A percentile compares a stretch with the other conserved stretches of the same genome.
Evolutionary conservation across 2,888 invertebrate species (phyloP).

Genomic region (Epinotia ramella): DNA sequence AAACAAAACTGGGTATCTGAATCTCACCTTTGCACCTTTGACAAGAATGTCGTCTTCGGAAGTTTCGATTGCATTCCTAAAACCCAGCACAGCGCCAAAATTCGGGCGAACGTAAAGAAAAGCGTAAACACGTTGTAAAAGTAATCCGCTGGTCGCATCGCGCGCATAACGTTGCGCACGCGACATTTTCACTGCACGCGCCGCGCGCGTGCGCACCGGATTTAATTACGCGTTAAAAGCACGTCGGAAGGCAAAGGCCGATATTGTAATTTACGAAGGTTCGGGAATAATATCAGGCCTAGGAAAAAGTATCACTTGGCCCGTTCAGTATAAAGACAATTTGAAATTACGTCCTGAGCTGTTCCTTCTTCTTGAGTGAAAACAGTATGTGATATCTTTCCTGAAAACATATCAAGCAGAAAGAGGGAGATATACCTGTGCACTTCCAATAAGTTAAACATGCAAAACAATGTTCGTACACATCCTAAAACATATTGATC

Average conservation of each 20-base stretch:
- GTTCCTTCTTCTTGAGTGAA: too few relatives aligned
- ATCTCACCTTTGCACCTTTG: too few relatives aligned
- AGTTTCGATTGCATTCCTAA: background rate
- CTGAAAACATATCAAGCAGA: too few relatives aligned
- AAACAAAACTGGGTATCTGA: too few relatives aligned
- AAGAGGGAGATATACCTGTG: too few relatives aligned
- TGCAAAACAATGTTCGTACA: too few relatives aligned
- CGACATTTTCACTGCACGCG: slow-evolving; percentile 62
- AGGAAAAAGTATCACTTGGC: background rate
- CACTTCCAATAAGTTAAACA: too few relatives aligned
- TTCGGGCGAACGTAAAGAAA: slow-evolving; percentile 17
- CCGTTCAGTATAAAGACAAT: too few relatives aligned
- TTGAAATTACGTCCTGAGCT: background rate
- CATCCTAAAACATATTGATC: too few relatives aligned
- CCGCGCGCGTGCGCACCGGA: slow-evolving; percentile 50
- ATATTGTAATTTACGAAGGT: background rate
- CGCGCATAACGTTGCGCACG: slow-evolving; percentile 52
- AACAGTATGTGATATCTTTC: too few relatives aligned
- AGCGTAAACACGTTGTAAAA: slow-evolving; percentile 28
- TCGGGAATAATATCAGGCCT: background rate
- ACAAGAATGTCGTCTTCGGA: too few relatives aligned
- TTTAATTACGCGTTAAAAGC: slow-evolving; percentile 15
- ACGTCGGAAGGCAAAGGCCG: slow-evolving; percentile 20
- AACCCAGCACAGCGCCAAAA: background rate
- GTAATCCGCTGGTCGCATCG: slow-evolving; percentile 15